phyloP scores from a whole-genome alignment of 2,113 vertebrate genomes.

The Macquaria australasica region DNA sequence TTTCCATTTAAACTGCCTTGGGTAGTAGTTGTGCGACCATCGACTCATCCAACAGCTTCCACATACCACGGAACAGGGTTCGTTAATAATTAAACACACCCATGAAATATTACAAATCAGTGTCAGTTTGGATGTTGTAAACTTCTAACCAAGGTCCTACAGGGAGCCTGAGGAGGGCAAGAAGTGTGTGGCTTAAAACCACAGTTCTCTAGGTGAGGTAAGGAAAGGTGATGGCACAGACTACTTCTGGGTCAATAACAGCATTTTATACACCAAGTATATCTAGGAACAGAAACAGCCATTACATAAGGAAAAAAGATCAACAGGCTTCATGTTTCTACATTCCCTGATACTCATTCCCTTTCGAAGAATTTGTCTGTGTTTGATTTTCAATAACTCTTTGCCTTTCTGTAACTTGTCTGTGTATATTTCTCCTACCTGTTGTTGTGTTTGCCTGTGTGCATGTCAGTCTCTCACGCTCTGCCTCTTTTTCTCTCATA shows the following conservation, averaged over 20 bases:
- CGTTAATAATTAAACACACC: slow-evolving; percentile 63
- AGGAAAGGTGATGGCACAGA: neutral
- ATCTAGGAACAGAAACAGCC: neutral
- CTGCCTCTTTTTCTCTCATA: slow-evolving; percentile 29
- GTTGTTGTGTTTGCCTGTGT: slow-evolving; percentile 10
- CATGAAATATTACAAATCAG: slow-evolving; percentile 67
- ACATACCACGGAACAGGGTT: slow-evolving; percentile 24
- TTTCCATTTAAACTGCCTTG: slow-evolving; percentile 36
- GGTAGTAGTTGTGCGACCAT: slow-evolving; percentile 30
- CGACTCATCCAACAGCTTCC: slow-evolving; percentile 27
- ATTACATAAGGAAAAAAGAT: neutral
- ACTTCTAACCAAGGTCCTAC: slow-evolving; percentile 32
- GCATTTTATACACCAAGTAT: neutral
- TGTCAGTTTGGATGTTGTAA: slow-evolving; percentile 61
- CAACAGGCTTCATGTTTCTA: neutral
- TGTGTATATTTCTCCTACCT: neutral
- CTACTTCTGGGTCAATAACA: neutral
- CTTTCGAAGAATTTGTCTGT: neutral
- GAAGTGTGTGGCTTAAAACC: slow-evolving; percentile 23
- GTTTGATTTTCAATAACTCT: neutral
- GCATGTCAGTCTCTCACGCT: slow-evolving; percentile 28
- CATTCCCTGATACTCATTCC: neutral
- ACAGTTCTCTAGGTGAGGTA: neutral
- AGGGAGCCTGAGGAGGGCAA: slow-evolving; percentile 18
- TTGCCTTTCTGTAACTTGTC: neutral